These are phyloP conservation scores for Motacilla tschutschensis DNA, from an alignment of 2,113 vertebrate genomes.

Conservation along the genomic window DNA sequence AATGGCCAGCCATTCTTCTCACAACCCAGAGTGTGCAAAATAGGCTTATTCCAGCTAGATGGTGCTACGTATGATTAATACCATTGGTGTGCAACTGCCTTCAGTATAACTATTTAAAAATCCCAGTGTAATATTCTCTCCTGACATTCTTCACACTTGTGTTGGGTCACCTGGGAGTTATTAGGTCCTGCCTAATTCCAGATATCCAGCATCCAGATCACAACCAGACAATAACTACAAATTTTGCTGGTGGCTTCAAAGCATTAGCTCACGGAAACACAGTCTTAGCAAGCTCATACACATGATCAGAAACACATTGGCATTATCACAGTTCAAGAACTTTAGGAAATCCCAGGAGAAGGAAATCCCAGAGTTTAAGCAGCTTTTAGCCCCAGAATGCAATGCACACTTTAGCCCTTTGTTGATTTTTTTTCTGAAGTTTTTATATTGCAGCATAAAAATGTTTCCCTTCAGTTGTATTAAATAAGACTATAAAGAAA, in stretches of 20 bases:
- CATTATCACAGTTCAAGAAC: neutral
- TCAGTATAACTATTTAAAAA: neutral
- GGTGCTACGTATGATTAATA: neutral
- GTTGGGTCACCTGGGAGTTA: neutral
- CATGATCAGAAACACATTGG: neutral
- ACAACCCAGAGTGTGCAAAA: neutral
- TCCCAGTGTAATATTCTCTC: neutral
- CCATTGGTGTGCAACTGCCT: neutral
- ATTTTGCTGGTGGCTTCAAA: neutral
- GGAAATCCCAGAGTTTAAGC: neutral
- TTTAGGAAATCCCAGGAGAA: neutral
- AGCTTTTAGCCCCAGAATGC: neutral
- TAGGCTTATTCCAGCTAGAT: neutral
- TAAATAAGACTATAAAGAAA: neutral
- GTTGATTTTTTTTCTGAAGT: neutral
- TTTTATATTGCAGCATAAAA: neutral
- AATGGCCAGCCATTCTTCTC: neutral
- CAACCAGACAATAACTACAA: neutral
- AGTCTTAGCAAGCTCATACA: neutral
- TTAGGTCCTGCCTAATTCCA: neutral
- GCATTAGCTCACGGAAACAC: neutral
- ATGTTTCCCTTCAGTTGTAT: neutral
- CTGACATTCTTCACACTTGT: accelerated
- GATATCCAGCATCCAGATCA: neutral
- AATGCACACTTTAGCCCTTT: neutral